Evolutionary conservation across 1,140 invertebrate genomes (phyloP).

Genomic region (Hycleus phaleratus): DNA sequence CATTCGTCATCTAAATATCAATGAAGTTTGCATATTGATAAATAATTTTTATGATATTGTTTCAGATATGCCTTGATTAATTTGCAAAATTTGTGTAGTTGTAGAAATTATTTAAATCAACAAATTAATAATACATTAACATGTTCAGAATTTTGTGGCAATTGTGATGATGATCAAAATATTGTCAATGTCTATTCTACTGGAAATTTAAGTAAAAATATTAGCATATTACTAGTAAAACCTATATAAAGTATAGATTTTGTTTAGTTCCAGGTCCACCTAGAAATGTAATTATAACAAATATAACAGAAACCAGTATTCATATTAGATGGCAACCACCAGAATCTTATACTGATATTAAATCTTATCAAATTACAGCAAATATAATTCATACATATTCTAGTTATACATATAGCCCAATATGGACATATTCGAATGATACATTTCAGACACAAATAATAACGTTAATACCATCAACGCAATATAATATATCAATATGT

Average conservation of each 20-base stretch:
- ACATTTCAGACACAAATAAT: slow-evolving; percentile 29
- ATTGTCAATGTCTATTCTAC: slow-evolving; percentile 30
- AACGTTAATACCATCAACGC: slow-evolving; percentile 30
- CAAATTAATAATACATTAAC: slow-evolving; percentile 20
- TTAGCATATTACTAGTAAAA: no score
- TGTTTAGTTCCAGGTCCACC: slow-evolving; percentile 27
- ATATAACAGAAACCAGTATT: slow-evolving; percentile 31
- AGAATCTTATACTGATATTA: slow-evolving; percentile 29
- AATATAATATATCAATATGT: slow-evolving; percentile 33
- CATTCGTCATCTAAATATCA: no score
- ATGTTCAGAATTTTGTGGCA: slow-evolving; percentile 23
- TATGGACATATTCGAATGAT: slow-evolving; percentile 31
- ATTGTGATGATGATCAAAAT: slow-evolving; percentile 19
- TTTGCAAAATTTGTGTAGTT: slow-evolving; percentile 20
- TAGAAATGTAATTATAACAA: slow-evolving; percentile 26
- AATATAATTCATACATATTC: slow-evolving; percentile 30
- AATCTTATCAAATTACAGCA: slow-evolving; percentile 30
- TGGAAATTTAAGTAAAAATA: slow-evolving; percentile 27
- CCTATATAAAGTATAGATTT: background rate
- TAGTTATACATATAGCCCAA: slow-evolving; percentile 16
- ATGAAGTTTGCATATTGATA: background rate
- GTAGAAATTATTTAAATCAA: slow-evolving; percentile 32
- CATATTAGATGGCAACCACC: slow-evolving; percentile 32
- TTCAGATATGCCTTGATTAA: slow-evolving; percentile 25
- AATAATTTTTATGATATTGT: slow-evolving; percentile 4